These are phyloP conservation scores for Oreonectes daqikongensis DNA, from an alignment of 2,797 vertebrate genomes.

Conservation along the genomic window DNA sequence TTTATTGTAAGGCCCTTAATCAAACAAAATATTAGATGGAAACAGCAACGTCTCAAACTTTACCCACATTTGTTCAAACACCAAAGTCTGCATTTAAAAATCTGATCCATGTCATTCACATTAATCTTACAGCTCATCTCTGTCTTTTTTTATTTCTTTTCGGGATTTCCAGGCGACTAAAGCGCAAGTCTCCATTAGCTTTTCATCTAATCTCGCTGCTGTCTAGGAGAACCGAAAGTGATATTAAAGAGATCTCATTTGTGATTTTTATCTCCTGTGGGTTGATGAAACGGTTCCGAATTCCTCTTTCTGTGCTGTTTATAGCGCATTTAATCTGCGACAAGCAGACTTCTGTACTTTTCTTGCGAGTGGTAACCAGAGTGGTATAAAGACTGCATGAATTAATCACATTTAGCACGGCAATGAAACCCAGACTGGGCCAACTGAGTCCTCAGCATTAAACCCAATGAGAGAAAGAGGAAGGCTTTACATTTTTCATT, in stretches of 20 bases:
- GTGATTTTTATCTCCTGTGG: not conserved
- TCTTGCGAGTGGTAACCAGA: constrained; percentile 14
- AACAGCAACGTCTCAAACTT: not conserved
- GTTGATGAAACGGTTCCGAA: constrained; percentile 4
- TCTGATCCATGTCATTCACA: not conserved
- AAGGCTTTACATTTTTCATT: constrained; percentile 18
- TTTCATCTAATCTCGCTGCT: not conserved
- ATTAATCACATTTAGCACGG: constrained; percentile 40
- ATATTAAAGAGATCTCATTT: constrained; percentile 7
- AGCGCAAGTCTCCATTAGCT: not conserved
- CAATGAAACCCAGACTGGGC: constrained; percentile 30
- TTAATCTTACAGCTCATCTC: not conserved
- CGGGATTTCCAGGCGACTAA: not conserved
- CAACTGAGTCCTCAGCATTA: constrained; percentile 20
- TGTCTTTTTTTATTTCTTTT: not conserved
- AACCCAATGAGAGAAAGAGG: constrained; percentile 28
- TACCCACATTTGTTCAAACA: too few relatives aligned
- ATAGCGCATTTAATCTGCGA: constrained; percentile 16
- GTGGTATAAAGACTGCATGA: constrained; percentile 28
- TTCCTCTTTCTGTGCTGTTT: not conserved
- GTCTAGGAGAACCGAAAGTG: not conserved
- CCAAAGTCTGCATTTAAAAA: not conserved
- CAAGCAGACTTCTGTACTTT: constrained; percentile 12
- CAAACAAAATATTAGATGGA: too few relatives aligned
- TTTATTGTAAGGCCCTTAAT: too few relatives aligned